Conservation (phyloP, 1,140 invertebrate genomes). For the Diorhabda carinulata region DNA sequence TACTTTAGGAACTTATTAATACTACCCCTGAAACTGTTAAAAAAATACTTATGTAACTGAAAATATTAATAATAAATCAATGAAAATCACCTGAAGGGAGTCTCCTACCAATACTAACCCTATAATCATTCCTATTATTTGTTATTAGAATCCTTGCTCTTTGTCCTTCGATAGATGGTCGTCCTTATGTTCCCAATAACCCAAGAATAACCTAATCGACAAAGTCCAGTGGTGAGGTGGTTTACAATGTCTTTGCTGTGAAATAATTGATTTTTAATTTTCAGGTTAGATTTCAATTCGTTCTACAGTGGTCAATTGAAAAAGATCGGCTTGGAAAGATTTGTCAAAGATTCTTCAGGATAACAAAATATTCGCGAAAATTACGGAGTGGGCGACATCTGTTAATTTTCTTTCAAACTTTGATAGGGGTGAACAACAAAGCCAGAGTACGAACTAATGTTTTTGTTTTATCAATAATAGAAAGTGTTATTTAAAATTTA, state of each 20-base stretch:
- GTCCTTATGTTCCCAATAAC: slow-evolving; percentile 5
- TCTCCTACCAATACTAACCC: no score
- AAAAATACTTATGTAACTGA: no score
- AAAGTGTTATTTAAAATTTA: no score
- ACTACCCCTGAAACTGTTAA: no score
- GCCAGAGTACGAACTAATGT: no score
- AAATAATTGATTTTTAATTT: slow-evolving; percentile 9
- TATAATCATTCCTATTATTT: slow-evolving; percentile 1
- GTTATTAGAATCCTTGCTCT: slow-evolving; percentile 15
- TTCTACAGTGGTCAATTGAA: slow-evolving; percentile 24
- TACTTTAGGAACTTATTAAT: no score
- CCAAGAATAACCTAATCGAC: neutral
- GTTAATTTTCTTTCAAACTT: no score
- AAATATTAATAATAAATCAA: no score
- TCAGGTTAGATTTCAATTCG: slow-evolving; percentile 29
- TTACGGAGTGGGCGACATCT: no score
- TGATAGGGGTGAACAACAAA: no score
- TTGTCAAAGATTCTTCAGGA: slow-evolving; percentile 24
- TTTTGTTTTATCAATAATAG: no score
- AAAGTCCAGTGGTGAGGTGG: slow-evolving; percentile 5
- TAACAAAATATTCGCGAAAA: neutral
- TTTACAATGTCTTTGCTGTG: neutral
- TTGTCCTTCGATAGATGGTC: slow-evolving; percentile 17
- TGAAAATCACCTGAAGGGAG: no score
- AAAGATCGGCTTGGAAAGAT: slow-evolving; percentile 17